Percentiles rank a stretch among this genome's conserved stretches.
These are phyloP conservation scores for Drosophila kanapiae DNA, from an alignment of 1,140 invertebrate species.

Conservation along the genomic window DNA sequence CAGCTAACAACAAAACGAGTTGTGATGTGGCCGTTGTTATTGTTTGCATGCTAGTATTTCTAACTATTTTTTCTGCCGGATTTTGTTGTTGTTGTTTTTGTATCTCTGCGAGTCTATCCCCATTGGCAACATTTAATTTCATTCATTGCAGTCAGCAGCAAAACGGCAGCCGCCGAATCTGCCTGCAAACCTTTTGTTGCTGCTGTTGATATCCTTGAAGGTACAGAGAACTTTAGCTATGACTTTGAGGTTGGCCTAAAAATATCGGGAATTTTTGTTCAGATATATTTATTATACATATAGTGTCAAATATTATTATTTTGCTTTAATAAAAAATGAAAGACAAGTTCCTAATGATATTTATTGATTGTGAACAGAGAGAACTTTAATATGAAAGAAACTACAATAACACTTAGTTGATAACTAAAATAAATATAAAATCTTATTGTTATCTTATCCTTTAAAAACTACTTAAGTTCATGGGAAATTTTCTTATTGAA, in stretches of 20 bases:
- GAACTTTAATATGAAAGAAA: not conserved
- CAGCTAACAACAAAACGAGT: slow-evolving; percentile 64
- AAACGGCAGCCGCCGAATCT: slow-evolving; percentile 60
- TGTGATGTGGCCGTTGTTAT: slow-evolving; percentile 49
- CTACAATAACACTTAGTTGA: not conserved
- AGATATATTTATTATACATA: not conserved
- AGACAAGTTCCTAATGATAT: not conserved
- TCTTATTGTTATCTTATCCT: not conserved
- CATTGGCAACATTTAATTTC: slow-evolving; percentile 77
- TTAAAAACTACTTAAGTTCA: no score
- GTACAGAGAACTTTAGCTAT: not conserved
- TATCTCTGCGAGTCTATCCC: slow-evolving; percentile 25
- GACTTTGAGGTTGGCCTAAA: not conserved
- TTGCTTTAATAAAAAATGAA: not conserved
- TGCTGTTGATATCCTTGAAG: not conserved
- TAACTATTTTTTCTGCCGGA: slow-evolving; percentile 38
- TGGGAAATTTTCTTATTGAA: no score
- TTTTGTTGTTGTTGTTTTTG: not conserved
- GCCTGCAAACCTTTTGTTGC: slow-evolving; percentile 42
- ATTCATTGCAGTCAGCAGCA: slow-evolving; percentile 64
- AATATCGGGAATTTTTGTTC: no score
- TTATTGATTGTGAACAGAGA: not conserved
- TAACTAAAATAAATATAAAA: not conserved
- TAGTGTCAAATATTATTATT: not conserved
- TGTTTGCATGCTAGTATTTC: slow-evolving; percentile 48